Percentiles rank a stretch among this genome's conserved stretches.
Evolutionary conservation across 2,888 invertebrate genomes (phyloP).

Genomic region (Chloroclystis v-ata): DNA sequence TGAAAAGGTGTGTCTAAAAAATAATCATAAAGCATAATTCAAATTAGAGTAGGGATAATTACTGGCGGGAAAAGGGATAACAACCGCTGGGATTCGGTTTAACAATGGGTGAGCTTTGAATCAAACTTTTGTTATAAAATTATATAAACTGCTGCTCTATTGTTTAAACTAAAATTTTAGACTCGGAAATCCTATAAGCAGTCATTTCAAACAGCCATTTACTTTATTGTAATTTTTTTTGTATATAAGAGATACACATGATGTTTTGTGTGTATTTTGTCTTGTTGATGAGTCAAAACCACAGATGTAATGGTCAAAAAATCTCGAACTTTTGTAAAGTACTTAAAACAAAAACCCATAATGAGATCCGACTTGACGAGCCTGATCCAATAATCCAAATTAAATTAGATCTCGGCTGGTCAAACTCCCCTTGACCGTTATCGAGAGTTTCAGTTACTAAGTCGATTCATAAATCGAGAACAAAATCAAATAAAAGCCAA

Average conservation of each 20-base stretch:
- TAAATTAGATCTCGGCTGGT: too few species aligned
- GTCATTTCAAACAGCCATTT: too few species aligned
- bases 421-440: not conserved
- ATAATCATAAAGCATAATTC: conserved; percentile 9
- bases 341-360: not conserved
- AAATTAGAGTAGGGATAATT: conserved; percentile 4
- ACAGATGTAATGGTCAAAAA: too few species aligned
- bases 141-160: not conserved
- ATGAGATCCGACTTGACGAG: too few species aligned
- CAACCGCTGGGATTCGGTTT: not conserved
- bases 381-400: too few species aligned
- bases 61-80: conserved; percentile 1
- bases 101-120: conserved; percentile 4
- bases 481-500: not conserved
- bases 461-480: not conserved
- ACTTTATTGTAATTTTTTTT: too few species aligned
- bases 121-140: not conserved
- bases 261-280: too few species aligned
- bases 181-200: not conserved
- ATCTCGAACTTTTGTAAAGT: not conserved
- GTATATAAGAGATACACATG: too few species aligned
- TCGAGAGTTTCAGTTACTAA: not conserved
- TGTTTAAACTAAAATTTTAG: not conserved
- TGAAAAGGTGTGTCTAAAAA: conserved; percentile 7
- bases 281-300: too few species aligned